Conservation (phyloP, 2,888 invertebrate species). For the Callosobruchus maculatus region DNA sequence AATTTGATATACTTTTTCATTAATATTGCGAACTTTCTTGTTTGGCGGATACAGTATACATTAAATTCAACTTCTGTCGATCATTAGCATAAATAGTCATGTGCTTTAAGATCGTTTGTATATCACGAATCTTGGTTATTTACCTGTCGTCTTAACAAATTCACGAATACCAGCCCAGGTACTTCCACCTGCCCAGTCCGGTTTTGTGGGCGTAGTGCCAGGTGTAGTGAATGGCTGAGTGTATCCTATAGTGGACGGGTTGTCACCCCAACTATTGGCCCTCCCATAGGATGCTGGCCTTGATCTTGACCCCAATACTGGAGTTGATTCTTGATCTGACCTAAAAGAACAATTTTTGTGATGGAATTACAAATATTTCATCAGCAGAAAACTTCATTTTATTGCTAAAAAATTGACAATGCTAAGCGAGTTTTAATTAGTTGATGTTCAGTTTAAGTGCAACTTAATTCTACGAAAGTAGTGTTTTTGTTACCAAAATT, state of each 20-base stretch:
- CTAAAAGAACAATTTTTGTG: background rate
- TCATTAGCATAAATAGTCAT: too few species aligned
- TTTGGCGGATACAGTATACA: too few species aligned
- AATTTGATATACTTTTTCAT: too few species aligned
- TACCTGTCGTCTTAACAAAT: conserved; percentile 6
- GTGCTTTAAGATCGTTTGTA: too few species aligned
- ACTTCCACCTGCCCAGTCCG: conserved; percentile 38
- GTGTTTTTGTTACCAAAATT: too few species aligned
- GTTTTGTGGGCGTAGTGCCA: conserved; percentile 30
- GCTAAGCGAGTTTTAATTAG: too few species aligned
- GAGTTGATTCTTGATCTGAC: conserved; percentile 11
- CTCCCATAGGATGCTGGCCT: conserved; percentile 53
- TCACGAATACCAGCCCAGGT: conserved; percentile 28
- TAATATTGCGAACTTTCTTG: too few species aligned
- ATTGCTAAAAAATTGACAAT: too few species aligned
- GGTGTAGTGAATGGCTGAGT: conserved; percentile 23
- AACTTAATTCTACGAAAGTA: too few species aligned
- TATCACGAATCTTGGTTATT: background rate
- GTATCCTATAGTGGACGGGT: conserved; percentile 14
- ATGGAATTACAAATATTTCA: conserved; percentile 8
- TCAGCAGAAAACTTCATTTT: too few species aligned
- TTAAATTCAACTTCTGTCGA: too few species aligned
- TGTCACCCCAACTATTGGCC: conserved; percentile 49
- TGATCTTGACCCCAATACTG: conserved; percentile 39
- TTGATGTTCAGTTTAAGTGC: too few species aligned